Evolutionary conservation across 2,113 vertebrate species (phyloP).

Genomic region (Morone saxatilis): DNA sequence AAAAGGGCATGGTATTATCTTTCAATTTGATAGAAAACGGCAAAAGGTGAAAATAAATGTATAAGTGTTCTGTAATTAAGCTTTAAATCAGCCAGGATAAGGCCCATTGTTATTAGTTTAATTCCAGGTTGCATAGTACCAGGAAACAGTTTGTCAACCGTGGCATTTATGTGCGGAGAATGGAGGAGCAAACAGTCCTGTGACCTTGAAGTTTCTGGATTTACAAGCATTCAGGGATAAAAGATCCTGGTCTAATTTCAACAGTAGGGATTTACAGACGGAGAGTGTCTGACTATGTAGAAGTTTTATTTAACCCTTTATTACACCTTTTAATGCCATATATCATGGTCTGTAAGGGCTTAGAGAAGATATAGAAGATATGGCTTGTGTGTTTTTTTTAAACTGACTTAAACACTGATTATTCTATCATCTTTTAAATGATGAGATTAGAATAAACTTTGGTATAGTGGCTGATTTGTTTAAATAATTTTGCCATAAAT

Average conservation of each 20-base stretch:
- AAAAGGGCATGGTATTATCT: not conserved
- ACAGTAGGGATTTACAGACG: not conserved
- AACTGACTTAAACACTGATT: not conserved
- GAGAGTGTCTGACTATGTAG: not conserved
- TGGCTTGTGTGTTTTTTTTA: not conserved
- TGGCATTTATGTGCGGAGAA: conserved; percentile 8
- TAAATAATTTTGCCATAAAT: not conserved
- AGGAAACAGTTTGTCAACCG: not conserved
- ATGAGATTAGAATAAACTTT: no score
- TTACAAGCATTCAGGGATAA: not conserved
- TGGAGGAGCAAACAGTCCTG: not conserved
- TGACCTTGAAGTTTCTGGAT: not conserved
- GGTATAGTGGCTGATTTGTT: not conserved
- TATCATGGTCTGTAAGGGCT: not conserved
- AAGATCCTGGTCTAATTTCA: not conserved
- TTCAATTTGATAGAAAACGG: not conserved
- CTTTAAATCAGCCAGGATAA: not conserved
- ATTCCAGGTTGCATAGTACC: not conserved
- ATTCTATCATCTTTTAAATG: no score
- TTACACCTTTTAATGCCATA: not conserved
- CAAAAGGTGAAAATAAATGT: not conserved
- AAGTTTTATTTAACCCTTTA: not conserved
- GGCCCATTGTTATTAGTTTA: not conserved
- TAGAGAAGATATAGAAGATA: not conserved
- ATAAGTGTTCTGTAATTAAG: not conserved